These are phyloP conservation scores for Chlorops oryzae DNA, from an alignment of 1,140 invertebrate genomes.

Conservation along the genomic window DNA sequence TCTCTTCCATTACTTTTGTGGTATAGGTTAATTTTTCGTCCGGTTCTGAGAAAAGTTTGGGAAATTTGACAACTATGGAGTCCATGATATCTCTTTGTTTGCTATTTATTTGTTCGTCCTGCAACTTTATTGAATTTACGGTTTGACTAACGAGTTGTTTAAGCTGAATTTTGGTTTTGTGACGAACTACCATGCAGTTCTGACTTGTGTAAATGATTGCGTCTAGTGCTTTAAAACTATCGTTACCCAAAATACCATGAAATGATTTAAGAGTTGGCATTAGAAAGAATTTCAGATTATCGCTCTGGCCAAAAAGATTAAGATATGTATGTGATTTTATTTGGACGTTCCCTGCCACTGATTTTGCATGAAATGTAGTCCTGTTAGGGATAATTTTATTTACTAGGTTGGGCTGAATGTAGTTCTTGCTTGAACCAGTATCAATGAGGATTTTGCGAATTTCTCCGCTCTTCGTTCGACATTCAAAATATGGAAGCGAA, in stretches of 20 bases:
- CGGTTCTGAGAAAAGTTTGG: conserved; percentile 11
- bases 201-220: conserved; percentile 9
- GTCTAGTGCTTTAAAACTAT: conserved; percentile 9
- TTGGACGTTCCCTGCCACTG: conserved; percentile 10
- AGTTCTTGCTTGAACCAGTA: conserved; percentile 19
- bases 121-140: conserved; percentile 10
- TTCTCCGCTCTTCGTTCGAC: conserved; percentile 15
- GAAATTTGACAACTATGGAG: neutral
- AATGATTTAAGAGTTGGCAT: conserved; percentile 12
- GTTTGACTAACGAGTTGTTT: conserved; percentile 11
- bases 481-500: conserved; percentile 22
- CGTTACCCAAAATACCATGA: conserved; percentile 16
- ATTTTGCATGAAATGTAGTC: conserved; percentile 11
- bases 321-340: conserved; percentile 13
- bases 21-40: conserved; percentile 16
- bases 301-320: conserved; percentile 10
- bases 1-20: conserved; percentile 16
- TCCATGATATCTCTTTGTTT: conserved; percentile 1
- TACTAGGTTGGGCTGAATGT: conserved; percentile 17
- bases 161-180: neutral
- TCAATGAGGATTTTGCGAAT: conserved; percentile 16
- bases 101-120: neutral
- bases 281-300: conserved; percentile 10
- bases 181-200: conserved; percentile 3
- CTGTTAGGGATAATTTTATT: conserved; percentile 11